Conservation (phyloP, 1,140 invertebrate species). For the Drosophila yakuba region DNA sequence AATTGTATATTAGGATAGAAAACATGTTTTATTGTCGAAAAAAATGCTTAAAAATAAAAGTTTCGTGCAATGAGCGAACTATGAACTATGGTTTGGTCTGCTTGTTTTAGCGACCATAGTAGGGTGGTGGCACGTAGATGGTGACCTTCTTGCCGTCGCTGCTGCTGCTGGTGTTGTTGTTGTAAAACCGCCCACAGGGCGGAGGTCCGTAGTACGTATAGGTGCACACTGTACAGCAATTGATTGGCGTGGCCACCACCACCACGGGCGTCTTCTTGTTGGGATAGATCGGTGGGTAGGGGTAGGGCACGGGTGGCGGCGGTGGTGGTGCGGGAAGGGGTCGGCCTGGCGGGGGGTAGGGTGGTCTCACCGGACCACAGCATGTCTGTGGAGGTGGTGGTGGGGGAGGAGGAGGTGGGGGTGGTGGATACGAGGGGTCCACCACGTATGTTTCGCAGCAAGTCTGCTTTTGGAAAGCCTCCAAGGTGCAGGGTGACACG, state of each 20-base stretch:
- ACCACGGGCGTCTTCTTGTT: conserved; percentile 46
- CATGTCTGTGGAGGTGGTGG: conserved; percentile 9
- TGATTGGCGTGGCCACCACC: conserved; percentile 65
- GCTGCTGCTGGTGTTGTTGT: conserved; percentile 24
- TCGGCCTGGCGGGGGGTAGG: neutral
- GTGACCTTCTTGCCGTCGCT: conserved; percentile 42
- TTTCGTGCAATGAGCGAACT: neutral
- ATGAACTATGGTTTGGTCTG: neutral
- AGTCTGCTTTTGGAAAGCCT: conserved; percentile 66
- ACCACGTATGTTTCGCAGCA: conserved; percentile 69
- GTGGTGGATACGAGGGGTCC: conserved; percentile 20
- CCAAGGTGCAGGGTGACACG: conserved; percentile 69
- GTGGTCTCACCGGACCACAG: conserved; percentile 8
- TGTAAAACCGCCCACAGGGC: conserved; percentile 61
- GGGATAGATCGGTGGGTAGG: conserved; percentile 18
- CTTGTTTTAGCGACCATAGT: conserved; percentile 52
- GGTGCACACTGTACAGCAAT: conserved; percentile 69
- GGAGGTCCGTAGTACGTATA: conserved; percentile 77
- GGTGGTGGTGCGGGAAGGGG: conserved; percentile 19
- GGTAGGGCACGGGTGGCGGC: conserved; percentile 20
- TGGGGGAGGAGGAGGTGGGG: conserved; percentile 13
- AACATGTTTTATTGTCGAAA: neutral
- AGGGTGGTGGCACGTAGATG: conserved; percentile 71
- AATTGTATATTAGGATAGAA: too few relatives aligned
- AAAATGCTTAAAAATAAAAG: neutral